These are phyloP conservation scores for Mirounga angustirostris DNA, from an alignment of 2,113 vertebrate species.

Conservation along the genomic window DNA sequence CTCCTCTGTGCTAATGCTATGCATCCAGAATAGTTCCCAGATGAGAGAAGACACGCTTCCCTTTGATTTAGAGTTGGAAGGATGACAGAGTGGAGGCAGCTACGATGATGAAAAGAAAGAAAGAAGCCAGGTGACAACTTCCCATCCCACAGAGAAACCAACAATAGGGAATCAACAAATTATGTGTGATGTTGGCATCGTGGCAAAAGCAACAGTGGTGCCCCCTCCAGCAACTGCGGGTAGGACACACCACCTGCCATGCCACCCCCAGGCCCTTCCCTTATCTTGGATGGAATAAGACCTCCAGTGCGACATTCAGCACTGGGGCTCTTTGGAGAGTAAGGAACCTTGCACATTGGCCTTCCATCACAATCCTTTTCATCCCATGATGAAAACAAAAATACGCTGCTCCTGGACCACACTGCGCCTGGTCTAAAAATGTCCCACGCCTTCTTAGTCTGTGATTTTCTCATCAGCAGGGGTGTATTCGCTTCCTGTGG, in stretches of 20 bases:
- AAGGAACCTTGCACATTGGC: background rate
- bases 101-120: constrained; percentile 49
- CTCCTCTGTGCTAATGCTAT: constrained; percentile 59
- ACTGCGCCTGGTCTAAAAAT: background rate
- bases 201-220: background rate
- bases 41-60: background rate
- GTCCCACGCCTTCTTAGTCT: background rate
- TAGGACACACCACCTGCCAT: background rate
- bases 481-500: background rate
- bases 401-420: background rate
- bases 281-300: background rate
- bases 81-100: constrained; percentile 50
- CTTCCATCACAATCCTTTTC: background rate
- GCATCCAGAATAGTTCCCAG: constrained; percentile 70
- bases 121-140: constrained; percentile 62
- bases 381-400: background rate
- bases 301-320: background rate
- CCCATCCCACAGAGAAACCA: background rate
- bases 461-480: background rate
- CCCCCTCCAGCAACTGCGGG: background rate
- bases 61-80: constrained; percentile 64
- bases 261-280: background rate
- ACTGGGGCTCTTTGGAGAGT: background rate
- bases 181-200: background rate
- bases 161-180: constrained; percentile 41